Base-by-base conservation (phyloP, 2,113 vertebrate genomes). In the Phaethon lepturus region DNA sequence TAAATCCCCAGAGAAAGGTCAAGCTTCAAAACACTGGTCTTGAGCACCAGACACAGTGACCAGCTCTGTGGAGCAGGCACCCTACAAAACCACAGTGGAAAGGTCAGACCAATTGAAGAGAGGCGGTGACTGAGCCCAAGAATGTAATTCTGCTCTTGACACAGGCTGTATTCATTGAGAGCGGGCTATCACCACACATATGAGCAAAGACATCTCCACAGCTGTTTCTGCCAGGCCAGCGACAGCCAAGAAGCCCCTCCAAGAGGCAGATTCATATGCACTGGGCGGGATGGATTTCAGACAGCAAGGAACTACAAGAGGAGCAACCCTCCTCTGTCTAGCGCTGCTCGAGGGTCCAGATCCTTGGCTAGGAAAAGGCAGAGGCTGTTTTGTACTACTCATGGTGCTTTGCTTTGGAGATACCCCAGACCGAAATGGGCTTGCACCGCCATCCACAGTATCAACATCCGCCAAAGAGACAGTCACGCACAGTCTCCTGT, bases 41-140 rank as follows among this genome's bases (percentile, higher is more conserved):
- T 76, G 23, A 75, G 20, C 47, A 56, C 17, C 2, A 64, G 26
- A 49, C 10, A 22, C 2, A 1, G 26, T 1, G 1, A 77, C 8
- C 10, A n/a, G 63, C 38, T 24, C 42, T 0, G 0, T 9, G 33
- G n/a, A 58, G n/a, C 44, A 50, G 29, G 24, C 7, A 40, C 11
- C 19, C 64, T 17, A 20, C 15, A 79, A 56, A 79, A 53, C 18
- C 22, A 24, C 26, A 19, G 42, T 0, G 2, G 42, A 76, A 73
- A 38, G 3, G 11, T 29, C 35, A 78, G 59, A 58, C 40, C 2
- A 3, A 25, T 3, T 28, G 26, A 76, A 3, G 2, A 66, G 40
- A 86, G 8, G 14, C 4, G 13, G 13, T 44, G 47, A 56, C 7
- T 0, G 0, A 52, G 25, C 52, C 19, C 60, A 59, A 26, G n/a